Percentiles rank a stretch among this genome's conserved stretches.
Evolutionary conservation across 2,113 vertebrate genomes (phyloP).

Genomic region (Xiphophorus maculatus): DNA sequence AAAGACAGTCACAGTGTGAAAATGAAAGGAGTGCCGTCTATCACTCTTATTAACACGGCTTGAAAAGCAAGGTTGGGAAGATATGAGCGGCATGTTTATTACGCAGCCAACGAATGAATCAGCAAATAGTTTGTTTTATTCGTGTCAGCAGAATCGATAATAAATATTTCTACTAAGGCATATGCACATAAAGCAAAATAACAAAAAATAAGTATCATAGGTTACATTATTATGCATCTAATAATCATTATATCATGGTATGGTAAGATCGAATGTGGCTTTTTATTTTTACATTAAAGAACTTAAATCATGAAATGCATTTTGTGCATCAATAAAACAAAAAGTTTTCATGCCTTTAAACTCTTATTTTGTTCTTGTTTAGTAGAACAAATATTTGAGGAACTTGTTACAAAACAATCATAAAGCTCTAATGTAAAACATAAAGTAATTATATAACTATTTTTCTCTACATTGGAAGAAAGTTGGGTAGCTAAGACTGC

Average conservation of each 20-base stretch:
- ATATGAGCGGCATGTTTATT: neutral
- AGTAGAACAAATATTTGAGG: neutral
- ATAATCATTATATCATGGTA: neutral
- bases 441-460: conserved; percentile 43
- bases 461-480: conserved; percentile 22
- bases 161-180: neutral
- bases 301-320: neutral
- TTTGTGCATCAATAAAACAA: neutral
- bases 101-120: neutral
- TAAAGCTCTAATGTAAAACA: conserved; percentile 28
- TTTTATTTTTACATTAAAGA: neutral
- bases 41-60: no score
- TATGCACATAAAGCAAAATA: neutral
- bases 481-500: conserved; percentile 24
- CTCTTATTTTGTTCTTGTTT: neutral
- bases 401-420: conserved; percentile 23
- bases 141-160: neutral
- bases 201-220: neutral
- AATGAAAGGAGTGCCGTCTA: no score
- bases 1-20: no score
- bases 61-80: neutral
- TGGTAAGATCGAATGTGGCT: neutral
- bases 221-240: neutral
- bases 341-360: neutral
- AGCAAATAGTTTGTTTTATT: neutral